These are phyloP conservation scores for Hypomecis atomaria DNA, from an alignment of 2,888 invertebrate species.

Conservation along the genomic window DNA sequence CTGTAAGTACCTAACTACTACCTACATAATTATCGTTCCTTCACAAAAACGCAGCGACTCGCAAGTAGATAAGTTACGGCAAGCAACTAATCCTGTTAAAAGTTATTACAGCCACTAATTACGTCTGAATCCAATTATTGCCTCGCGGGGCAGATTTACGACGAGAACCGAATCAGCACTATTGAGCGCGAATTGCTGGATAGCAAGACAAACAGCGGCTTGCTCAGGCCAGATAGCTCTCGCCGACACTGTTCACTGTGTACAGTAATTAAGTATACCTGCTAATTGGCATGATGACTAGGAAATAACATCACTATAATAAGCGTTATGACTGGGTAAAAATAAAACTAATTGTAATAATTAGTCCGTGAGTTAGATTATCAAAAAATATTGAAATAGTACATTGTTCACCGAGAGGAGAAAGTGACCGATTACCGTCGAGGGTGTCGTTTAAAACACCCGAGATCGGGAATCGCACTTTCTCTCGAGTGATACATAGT, in stretches of 20 bases:
- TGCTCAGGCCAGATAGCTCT: slow-evolving; percentile 9
- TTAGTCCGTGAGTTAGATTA: no score
- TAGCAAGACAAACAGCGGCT: slow-evolving; percentile 28
- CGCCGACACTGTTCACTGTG: slow-evolving; percentile 8
- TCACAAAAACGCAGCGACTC: slow-evolving; percentile 16
- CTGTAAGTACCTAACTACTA: no score
- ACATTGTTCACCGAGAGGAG: no score
- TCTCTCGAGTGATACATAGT: no score
- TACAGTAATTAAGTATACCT: neutral
- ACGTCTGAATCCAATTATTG: slow-evolving; percentile 40
- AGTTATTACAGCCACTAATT: slow-evolving; percentile 45
- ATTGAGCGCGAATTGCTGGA: slow-evolving; percentile 34
- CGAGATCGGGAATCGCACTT: no score
- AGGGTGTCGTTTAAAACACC: no score
- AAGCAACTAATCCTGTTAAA: slow-evolving; percentile 43
- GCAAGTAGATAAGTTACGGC: slow-evolving; percentile 29
- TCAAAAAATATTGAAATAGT: no score
- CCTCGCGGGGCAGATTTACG: slow-evolving; percentile 39
- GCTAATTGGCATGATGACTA: neutral
- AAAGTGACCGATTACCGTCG: no score
- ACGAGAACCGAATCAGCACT: slow-evolving; percentile 36
- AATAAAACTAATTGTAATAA: no score
- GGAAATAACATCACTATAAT: no score
- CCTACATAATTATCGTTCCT: neutral
- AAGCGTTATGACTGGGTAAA: no score